Conservation (phyloP, 2,113 vertebrate species). For the Eretmochelys imbricata region DNA sequence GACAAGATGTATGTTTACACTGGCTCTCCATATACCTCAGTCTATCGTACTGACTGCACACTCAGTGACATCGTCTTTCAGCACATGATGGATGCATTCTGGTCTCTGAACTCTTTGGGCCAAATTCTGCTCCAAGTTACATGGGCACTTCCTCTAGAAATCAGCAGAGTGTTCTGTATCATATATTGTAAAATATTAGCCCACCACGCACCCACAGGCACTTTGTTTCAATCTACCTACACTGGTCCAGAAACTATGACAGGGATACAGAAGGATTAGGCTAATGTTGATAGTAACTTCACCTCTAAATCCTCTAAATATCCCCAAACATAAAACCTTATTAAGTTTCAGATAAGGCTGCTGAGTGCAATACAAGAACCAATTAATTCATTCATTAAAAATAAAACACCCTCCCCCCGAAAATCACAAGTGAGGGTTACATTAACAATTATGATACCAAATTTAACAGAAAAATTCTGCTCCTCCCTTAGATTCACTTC, state of each 20-base stretch:
- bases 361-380: too few species aligned
- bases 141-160: neutral
- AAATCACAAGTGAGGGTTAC: too few species aligned
- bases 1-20: too few species aligned
- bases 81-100: neutral
- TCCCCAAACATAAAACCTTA: too few species aligned
- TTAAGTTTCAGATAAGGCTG: too few species aligned
- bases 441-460: too few species aligned
- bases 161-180: neutral
- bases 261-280: neutral
- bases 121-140: neutral
- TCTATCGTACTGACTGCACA: neutral
- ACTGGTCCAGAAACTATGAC: neutral
- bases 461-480: too few species aligned
- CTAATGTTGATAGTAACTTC: neutral
- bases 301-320: neutral
- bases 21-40: too few species aligned
- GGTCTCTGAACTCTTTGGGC: neutral
- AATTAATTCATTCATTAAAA: too few species aligned
- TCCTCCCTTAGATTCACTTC: too few species aligned
- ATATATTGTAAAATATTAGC: neutral
- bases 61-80: neutral
- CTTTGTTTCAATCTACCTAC: neutral
- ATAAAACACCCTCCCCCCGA: too few species aligned
- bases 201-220: neutral